Percentiles rank a stretch among this genome's conserved stretches.
phyloP scores from a whole-genome alignment of 2,113 vertebrate genomes.

The Hippopotamus amphibius region DNA sequence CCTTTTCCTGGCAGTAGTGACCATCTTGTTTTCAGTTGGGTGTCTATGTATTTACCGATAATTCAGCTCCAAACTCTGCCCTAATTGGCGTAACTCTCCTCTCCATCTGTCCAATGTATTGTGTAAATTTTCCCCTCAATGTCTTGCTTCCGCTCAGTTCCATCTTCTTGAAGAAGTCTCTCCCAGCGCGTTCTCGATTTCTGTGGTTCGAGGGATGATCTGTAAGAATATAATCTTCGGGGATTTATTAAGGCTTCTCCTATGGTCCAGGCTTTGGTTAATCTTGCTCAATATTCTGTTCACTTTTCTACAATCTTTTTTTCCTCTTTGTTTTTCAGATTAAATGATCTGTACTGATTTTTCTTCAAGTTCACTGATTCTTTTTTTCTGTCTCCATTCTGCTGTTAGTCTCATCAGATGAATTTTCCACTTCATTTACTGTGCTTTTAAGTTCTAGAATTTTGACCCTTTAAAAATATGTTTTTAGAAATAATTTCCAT shows the following conservation, averaged over 20 bases:
- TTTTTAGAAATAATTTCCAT: neutral
- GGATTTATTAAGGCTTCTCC: neutral
- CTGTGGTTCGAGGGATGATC: neutral
- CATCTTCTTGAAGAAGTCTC: neutral
- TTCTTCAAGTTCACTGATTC: neutral
- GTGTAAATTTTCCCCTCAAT: neutral
- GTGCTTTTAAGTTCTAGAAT: neutral
- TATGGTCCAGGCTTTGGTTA: neutral
- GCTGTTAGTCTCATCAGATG: neutral
- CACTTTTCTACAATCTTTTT: neutral
- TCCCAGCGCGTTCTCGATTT: neutral
- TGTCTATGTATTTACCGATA: neutral
- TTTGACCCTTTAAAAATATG: neutral
- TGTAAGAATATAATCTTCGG: neutral
- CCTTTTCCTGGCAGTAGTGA: neutral
- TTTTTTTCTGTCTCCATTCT: neutral
- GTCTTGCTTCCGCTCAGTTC: neutral
- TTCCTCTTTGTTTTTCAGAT: neutral
- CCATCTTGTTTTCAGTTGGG: neutral
- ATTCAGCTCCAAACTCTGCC: neutral
- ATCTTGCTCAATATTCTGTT: neutral
- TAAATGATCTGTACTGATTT: neutral
- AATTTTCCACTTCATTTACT: neutral
- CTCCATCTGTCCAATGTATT: neutral
- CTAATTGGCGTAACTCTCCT: too few species aligned